Evolutionary conservation across 2,888 invertebrate species (phyloP), one percentile per base, ranked within the genome.

Genomic region (Ormyrus pomaceus): DNA sequence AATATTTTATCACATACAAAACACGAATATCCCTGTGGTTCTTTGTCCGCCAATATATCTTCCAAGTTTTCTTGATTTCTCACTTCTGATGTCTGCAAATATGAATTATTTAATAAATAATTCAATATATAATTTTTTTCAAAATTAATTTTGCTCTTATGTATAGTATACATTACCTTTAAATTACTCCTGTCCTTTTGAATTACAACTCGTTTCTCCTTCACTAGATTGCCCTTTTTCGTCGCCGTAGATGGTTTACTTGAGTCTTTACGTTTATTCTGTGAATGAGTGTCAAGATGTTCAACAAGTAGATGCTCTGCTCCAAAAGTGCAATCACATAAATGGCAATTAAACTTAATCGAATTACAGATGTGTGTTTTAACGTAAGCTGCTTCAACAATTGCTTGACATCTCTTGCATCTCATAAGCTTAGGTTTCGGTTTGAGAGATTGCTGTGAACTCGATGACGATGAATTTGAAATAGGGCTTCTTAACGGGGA

Each of bases 1-100:
- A 91, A 90, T 5, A 86, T 87, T 61, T 90, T 90, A 51, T 90
- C 89, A 46, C 90, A 91, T 5, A 91, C 87, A 70, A 90, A 90
- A 81, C 90, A 91, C 19, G 87, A 87, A 69, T 88, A 88, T 2
- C 81, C 80, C 50, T 72, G 72, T 34, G 73, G 50, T 0, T 77
- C 72, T 13, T 62, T 84, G 7, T 66, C 64, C 45, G 56, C 1
- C 34, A 56, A 10, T 34, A 70, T 55, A 2, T 68, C 45, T 61
- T 81, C 66, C 19, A 78, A n/a, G 11, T 84, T 75, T 9, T 79
- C 69, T 34, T 34, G 34, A 34, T 34, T 34, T 34, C 34, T 4
- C 2, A 34, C 34, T 9, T 55, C 66, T n/a, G 50, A 11, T 5
- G 13, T 55, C 72, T 76, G 64, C 8, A 61, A 58, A 65, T 19